These are phyloP conservation scores for Otolemur crassicaudatus DNA, from an alignment of 2,797 vertebrate species.

Conservation along the genomic window DNA sequence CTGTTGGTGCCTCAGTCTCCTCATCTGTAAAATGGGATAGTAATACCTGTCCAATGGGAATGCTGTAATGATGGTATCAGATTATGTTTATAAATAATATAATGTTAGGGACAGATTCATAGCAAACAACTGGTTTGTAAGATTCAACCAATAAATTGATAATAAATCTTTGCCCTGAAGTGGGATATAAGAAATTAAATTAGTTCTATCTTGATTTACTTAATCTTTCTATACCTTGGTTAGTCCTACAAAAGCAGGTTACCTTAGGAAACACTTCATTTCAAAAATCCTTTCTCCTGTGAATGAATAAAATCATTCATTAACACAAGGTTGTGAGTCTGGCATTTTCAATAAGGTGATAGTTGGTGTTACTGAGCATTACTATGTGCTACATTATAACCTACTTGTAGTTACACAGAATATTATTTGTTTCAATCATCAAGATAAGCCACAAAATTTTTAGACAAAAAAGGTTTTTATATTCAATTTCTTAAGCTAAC, in stretches of 20 bases:
- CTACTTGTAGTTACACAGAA: conserved; percentile 14
- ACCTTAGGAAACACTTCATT: background rate
- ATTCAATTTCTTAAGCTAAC: conserved; percentile 47
- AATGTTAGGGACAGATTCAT: background rate
- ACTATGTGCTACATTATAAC: background rate
- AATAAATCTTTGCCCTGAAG: background rate
- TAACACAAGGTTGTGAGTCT: background rate
- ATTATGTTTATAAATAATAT: background rate
- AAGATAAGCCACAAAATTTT: background rate
- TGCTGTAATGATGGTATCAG: background rate
- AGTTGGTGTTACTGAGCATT: background rate
- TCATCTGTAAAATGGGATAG: background rate
- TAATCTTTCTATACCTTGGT: background rate
- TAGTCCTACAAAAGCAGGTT: background rate
- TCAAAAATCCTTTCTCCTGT: background rate
- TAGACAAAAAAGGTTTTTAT: conserved; percentile 30
- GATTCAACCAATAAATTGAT: background rate
- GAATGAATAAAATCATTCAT: background rate
- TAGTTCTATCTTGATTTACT: background rate
- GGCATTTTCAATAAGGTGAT: background rate
- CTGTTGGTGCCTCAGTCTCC: background rate
- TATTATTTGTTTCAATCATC: conserved; percentile 11
- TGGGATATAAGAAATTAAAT: background rate
- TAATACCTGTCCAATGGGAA: background rate
- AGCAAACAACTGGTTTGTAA: background rate